Evolutionary conservation across 30 jellyfish, hydroid and myxozoan genomes (phyloP).

Genomic region (Nemopilema nomurai): DNA sequence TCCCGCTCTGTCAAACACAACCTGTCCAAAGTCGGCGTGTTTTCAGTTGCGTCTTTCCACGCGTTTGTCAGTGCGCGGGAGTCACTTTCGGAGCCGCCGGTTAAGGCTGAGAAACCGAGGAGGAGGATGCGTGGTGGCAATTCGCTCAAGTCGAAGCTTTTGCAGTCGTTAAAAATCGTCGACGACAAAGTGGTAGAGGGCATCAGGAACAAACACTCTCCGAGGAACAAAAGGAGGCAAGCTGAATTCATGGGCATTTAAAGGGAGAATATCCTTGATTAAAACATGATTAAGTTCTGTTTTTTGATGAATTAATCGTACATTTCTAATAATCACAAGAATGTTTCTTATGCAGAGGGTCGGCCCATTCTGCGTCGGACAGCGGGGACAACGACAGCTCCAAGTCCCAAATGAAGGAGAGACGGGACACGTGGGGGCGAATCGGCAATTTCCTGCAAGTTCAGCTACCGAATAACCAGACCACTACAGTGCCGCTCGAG

Average conservation of each 20-base stretch:
- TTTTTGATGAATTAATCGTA: no score
- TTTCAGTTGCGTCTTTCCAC: conserved; percentile 92
- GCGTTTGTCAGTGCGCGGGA: conserved; percentile 80
- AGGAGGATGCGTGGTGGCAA: conserved; percentile 56
- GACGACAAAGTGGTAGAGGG: conserved; percentile 84
- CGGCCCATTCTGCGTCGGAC: conserved; percentile 40
- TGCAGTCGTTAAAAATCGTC: conserved; percentile 77
- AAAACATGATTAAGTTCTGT: no score
- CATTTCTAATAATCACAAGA: no score
- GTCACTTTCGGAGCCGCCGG: conserved; percentile 64
- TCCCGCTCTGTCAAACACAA: conserved; percentile 89
- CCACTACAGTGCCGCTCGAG: conserved; percentile 66
- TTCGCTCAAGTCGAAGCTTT: conserved; percentile 76
- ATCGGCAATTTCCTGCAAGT: conserved; percentile 67
- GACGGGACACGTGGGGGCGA: conserved; percentile 42
- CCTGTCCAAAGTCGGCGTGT: conserved; percentile 85
- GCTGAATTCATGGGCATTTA: background rate
- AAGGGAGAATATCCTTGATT: background rate
- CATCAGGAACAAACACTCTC: conserved; percentile 82
- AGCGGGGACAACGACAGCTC: conserved; percentile 79
- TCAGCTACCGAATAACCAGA: conserved; percentile 74
- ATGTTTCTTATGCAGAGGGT: conserved; percentile 8
- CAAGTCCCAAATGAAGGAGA: conserved; percentile 36
- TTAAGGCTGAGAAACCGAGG: conserved; percentile 52
- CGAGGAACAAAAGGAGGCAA: conserved; percentile 37